Evolutionary conservation across 2,888 invertebrate species (phyloP), one percentile per base, ranked within the genome.

Genomic region (Anticlea derivata): DNA sequence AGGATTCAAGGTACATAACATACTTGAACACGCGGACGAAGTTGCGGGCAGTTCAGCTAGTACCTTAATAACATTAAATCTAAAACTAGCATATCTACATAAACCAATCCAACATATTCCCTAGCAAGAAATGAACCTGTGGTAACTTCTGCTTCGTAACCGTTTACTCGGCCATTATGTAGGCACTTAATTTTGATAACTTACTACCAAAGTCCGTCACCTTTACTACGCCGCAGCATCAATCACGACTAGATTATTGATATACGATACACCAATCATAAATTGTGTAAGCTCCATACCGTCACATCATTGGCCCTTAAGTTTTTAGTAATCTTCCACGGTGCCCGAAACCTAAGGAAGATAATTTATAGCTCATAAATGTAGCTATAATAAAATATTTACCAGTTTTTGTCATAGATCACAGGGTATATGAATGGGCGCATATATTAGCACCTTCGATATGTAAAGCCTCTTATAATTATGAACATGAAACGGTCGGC

Each of bases 291-390:
- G 55, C 45, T 37, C 50, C 31, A 39, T 40, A 35, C 49, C 44
- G 41, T 45, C 57, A 60, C 46, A 50, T 55, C 46, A 46, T 55
- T 55, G 51, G 44, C 43, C 53, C 38, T 48, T 55, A 48, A 58
- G 52, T 63, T 55, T 63, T 65, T 61, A 57, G 61, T 62, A 62
- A 62, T 61, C 53, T 55, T 60, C 63, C 23, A 43, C 59, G 60
- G 47, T 47, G 48, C 54, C 61, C 57, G 39, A 57, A 55, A 54
- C 55, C 49, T 58, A 56, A 58, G 52, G 48, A 38, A 53, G 31
- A 52, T 63, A 50, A 61, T 66, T 65, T 65, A 68, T 61, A 34
- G 55, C 34, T 53, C 46, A 61, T 65, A 64, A 65, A 65, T 10
- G 58, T 48, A 49, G 50, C 48, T 31, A 55, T 52, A 56, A 56